Evolutionary conservation across 2,797 vertebrate genomes (phyloP), one percentile per base, ranked within the genome.

Genomic region (Enoplosus armatus): DNA sequence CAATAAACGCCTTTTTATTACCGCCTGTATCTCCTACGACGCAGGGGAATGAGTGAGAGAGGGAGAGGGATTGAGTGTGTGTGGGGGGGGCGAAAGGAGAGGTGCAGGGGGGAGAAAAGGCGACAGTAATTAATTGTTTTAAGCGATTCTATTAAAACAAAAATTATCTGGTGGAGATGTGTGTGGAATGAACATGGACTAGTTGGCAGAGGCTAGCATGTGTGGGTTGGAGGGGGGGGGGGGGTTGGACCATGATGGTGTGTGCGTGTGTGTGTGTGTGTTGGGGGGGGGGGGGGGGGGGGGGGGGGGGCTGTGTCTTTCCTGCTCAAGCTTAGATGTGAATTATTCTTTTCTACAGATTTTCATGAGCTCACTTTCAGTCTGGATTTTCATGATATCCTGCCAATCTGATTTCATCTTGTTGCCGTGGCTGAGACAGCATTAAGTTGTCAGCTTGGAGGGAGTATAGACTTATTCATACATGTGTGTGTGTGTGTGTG

Each of bases 91-190:
- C 27, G 54, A 70, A 61, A 62, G 50, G 80, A 53, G 88, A 72
- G 85, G 75, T 75, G 71, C 31, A 70, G 74, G 74, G 87, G 87
- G 82, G 78, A 85, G 80, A 82, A 77, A 86, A 91, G 96, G 96
- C 95, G 96, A 95, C 95, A 95, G 97, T 98, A 98, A 99, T 99
- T 98, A 98, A 99, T 98, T 98, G 97, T 98, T 99, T 98, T 98
- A 98, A 98, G 97, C 95, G 96, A 98, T 98, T 99, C 97, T 97
- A 98, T 98, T 98, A 98, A 98, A 98, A 98, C 96, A 97, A 97
- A 98, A 98, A 97, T 96, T 94, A 97, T 97, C 96, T 97, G 96
- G 90, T 91, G 95, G 93, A 93, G 95, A 94, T 95, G 95, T 91
- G 94, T 94, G 92, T 84, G 83, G 95, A 95, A 96, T 97, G 96